phyloP scores from a whole-genome alignment of 2,888 invertebrate genomes.

The Amphimallon solstitiale region DNA sequence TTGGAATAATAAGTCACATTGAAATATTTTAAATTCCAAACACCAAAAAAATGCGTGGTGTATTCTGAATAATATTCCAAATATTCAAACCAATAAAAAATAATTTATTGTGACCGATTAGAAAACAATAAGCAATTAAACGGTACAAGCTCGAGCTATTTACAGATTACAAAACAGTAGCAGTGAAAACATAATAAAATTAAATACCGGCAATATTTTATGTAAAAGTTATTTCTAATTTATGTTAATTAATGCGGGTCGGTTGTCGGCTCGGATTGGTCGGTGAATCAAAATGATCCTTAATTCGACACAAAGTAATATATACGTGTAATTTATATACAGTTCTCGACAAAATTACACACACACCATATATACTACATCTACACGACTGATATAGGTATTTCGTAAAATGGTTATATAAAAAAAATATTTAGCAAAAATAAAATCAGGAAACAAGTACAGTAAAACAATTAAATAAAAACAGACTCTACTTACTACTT shows the following conservation, averaged over 20 bases:
- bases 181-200: constrained; percentile 20
- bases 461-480: no score
- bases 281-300: constrained; percentile 20
- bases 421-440: no score
- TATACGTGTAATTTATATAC: not conserved
- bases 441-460: no score
- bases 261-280: constrained; percentile 2
- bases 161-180: constrained; percentile 11
- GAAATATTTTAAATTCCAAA: no score
- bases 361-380: no score
- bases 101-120: constrained; percentile 17
- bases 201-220: constrained; percentile 32
- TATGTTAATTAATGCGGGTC: constrained; percentile 28
- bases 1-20: no score
- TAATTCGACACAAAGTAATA: constrained; percentile 5
- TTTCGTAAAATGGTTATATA: no score
- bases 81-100: constrained; percentile 16
- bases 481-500: no score
- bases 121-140: constrained; percentile 16
- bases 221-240: constrained; percentile 33
- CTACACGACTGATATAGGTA: no score
- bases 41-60: not conserved
- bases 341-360: no score
- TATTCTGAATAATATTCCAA: not conserved
- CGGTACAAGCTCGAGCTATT: constrained; percentile 8